These are phyloP conservation scores for Panthera leo DNA, from an alignment of 2,113 vertebrate species.

Conservation along the genomic window DNA sequence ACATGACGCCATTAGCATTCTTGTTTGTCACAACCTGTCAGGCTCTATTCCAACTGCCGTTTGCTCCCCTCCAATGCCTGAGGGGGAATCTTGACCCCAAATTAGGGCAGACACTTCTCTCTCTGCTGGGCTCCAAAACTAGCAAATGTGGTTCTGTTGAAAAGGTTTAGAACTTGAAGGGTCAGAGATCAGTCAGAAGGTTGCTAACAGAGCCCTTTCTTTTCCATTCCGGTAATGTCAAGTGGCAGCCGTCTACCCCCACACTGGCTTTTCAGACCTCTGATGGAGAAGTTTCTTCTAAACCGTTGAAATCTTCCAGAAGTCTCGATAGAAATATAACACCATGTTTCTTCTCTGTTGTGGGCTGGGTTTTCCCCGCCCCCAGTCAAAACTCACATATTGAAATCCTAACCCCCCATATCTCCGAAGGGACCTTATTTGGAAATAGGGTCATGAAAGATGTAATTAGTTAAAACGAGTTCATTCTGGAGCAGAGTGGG, in stretches of 20 bases:
- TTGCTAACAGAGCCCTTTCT: background rate
- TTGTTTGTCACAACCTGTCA: background rate
- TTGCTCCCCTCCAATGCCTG: background rate
- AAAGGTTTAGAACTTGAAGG: background rate
- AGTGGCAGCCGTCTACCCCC: background rate
- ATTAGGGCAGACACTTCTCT: background rate
- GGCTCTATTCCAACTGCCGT: background rate
- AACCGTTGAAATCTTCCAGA: background rate
- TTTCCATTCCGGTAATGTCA: background rate
- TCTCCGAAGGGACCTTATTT: background rate
- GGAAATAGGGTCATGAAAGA: background rate
- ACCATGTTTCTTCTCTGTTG: background rate
- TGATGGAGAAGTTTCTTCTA: background rate
- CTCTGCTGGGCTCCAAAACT: background rate
- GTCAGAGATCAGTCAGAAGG: background rate
- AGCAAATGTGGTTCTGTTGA: background rate
- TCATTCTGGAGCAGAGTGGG: background rate
- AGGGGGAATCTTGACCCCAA: background rate
- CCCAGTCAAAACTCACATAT: background rate
- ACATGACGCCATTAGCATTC: background rate
- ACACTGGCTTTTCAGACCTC: background rate
- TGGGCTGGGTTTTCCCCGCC: background rate
- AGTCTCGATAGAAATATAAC: background rate
- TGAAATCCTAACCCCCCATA: background rate
- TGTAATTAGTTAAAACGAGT: background rate